Base-by-base conservation (phyloP, 2,113 vertebrate genomes). In the Boleophthalmus pectinirostris region DNA sequence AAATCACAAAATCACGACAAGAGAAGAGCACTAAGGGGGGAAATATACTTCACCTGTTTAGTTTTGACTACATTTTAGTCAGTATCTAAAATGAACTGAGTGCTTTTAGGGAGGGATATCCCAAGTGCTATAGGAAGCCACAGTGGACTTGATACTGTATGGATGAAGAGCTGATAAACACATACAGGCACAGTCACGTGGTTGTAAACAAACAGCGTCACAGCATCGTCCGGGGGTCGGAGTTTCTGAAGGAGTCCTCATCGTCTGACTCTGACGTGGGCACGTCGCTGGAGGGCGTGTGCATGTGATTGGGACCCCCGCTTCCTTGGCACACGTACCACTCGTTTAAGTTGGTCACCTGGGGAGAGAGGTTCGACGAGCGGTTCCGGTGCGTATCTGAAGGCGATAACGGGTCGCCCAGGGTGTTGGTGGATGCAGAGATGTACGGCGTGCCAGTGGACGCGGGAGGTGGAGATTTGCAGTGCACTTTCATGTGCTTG, bases 401-500 rank as follows among this genome's bases (percentile, higher is more conserved):
- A 70, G 95, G 94, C n/a, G 95, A 95, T 1, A 96, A 87, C 0
- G 94, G 89, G 64, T 94, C 93, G 13, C 94, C 95, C 47, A 95
- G 85, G 16, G 93, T 84, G 74, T 94, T 94, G 0, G 90, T 85
- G 29, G 95, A 87, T 3, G 61, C 61, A 43, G 93, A 83, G 60
- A 96, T 96, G 72, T 95, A 95, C 71, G 61, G 61, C 9, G 93
- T 87, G 65, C 93, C 90, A 47, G 90, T 93, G 46, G 96, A 94
- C 33, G 95, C 93, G 75, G 93, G 94, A 16, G 97, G 96, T 0
- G 97, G 96, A 0, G 97, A 98, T 87, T 99, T 99, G 96, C 96
- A 98, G 82, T 99, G 96, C 72, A 98, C 96, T 75, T 98, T 98
- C 96, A 98, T 98, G 93, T 98, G 96, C 73, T 98, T 99, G n/a